Evolutionary conservation across 2,797 vertebrate genomes (phyloP).

Genomic region (Australoheros facetus): DNA sequence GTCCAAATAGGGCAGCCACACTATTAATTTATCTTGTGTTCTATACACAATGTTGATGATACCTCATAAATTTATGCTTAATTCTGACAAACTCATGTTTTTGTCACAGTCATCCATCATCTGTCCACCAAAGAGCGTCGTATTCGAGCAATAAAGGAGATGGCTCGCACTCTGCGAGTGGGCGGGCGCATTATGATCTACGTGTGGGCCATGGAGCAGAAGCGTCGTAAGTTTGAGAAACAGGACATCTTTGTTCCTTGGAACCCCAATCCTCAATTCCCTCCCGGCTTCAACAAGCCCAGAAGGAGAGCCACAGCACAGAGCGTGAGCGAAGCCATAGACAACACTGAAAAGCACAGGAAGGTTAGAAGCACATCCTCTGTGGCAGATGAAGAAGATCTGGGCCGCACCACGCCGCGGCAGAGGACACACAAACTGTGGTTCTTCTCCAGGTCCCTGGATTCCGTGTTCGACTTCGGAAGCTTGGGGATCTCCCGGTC

Average conservation of each 20-base stretch:
- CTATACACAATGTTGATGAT: constrained; percentile 6
- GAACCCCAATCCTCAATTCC: constrained; percentile 78
- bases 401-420: constrained; percentile 44
- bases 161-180: constrained; percentile 80
- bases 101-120: constrained; percentile 81
- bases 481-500: constrained; percentile 69
- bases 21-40: constrained; percentile 9
- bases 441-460: constrained; percentile 85
- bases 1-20: constrained; percentile 16
- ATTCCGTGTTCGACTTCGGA: constrained; percentile 81
- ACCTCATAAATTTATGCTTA: neutral
- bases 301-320: constrained; percentile 60
- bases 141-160: constrained; percentile 84
- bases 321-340: constrained; percentile 61
- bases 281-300: constrained; percentile 36
- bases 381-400: constrained; percentile 72
- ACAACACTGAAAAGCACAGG: constrained; percentile 74
- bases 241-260: constrained; percentile 86
- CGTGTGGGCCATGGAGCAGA: constrained; percentile 87
- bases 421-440: constrained; percentile 74
- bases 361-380: constrained; percentile 80
- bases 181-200: constrained; percentile 88
- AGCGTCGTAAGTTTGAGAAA: constrained; percentile 84
- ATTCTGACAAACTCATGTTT: constrained; percentile 27
- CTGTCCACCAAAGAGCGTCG: constrained; percentile 83